These are phyloP conservation scores for Sipunculus nudus DNA, from an alignment of 2,888 invertebrate species.

Conservation along the genomic window DNA sequence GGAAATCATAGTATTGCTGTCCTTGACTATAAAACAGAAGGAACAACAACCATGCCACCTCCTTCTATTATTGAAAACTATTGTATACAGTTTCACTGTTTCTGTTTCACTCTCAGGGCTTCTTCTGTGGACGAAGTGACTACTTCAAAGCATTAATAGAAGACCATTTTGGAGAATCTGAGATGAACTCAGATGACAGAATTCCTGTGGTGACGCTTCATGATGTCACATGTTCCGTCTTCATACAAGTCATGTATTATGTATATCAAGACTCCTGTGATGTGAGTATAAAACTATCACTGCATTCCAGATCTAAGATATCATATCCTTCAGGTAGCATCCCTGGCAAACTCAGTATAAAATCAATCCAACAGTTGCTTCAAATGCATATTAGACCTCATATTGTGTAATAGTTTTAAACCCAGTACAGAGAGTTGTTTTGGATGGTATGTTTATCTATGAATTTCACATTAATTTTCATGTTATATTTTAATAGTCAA, in stretches of 20 bases:
- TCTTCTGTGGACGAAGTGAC: slow-evolving; percentile 68
- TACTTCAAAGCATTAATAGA: slow-evolving; percentile 66
- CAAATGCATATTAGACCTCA: too few relatives aligned
- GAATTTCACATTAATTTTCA: too few relatives aligned
- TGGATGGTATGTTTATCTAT: too few relatives aligned
- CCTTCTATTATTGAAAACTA: background rate
- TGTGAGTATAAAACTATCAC: slow-evolving; percentile 48
- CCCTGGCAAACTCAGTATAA: too few relatives aligned
- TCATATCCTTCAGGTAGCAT: too few relatives aligned
- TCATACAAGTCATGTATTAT: slow-evolving; percentile 66
- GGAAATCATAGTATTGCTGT: too few relatives aligned
- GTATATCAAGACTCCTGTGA: slow-evolving; percentile 67
- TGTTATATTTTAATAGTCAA: too few relatives aligned
- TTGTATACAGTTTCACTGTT: background rate
- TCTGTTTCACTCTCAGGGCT: slow-evolving; percentile 55
- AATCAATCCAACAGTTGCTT: too few relatives aligned
- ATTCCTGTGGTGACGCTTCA: slow-evolving; percentile 62
- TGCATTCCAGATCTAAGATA: too few relatives aligned
- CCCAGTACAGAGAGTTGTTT: too few relatives aligned
- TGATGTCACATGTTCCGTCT: slow-evolving; percentile 63
- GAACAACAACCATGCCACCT: background rate
- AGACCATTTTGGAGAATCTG: slow-evolving; percentile 66
- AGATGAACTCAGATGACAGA: slow-evolving; percentile 44
- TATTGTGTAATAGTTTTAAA: too few relatives aligned
- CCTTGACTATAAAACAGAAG: too few relatives aligned